phyloP scores from a whole-genome alignment of 2,888 invertebrate species.

The Zygaena filipendulae region DNA sequence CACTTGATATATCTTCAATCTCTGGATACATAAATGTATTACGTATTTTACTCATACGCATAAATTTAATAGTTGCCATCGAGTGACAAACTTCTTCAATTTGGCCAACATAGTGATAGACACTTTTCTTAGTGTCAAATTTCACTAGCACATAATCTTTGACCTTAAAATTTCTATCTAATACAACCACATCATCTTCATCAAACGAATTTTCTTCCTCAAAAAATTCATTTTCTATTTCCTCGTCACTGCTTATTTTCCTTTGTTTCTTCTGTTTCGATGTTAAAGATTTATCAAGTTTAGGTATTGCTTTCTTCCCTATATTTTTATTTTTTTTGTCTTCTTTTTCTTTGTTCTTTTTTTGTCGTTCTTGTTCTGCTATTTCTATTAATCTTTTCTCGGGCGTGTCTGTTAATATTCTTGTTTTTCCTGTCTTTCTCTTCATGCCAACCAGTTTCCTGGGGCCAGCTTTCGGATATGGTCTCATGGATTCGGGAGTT shows the following conservation, averaged over 20 bases:
- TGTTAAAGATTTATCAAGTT: constrained; percentile 1
- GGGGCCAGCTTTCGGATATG: constrained; percentile 15
- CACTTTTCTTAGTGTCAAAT: constrained; percentile 13
- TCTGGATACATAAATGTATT: constrained; percentile 11
- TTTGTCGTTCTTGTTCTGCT: constrained; percentile 14
- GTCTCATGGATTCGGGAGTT: constrained; percentile 15
- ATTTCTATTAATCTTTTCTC: constrained; percentile 14
- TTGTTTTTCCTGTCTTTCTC: constrained; percentile 16
- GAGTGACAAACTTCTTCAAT: constrained; percentile 15
- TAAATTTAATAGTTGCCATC: constrained; percentile 18
- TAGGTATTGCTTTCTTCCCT: background rate
- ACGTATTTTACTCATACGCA: constrained; percentile 18
- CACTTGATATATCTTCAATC: background rate
- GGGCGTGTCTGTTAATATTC: constrained; percentile 16
- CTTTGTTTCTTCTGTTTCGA: background rate
- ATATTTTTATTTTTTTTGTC: constrained; percentile 5
- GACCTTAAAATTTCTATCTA: constrained; percentile 14
- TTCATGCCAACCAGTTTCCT: constrained; percentile 9
- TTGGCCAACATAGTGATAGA: constrained; percentile 16
- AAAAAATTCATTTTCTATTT: constrained; percentile 11
- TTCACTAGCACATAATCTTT: constrained; percentile 15
- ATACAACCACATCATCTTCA: constrained; percentile 15
- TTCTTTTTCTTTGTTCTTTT: constrained; percentile 11
- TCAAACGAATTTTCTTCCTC: constrained; percentile 12
- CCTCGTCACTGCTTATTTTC: constrained; percentile 6